A percentile compares a stretch with the other conserved stretches of the same genome.
These are phyloP conservation scores for Ptychoptera albimana DNA, from an alignment of 2,888 invertebrate species.

Conservation along the genomic window DNA sequence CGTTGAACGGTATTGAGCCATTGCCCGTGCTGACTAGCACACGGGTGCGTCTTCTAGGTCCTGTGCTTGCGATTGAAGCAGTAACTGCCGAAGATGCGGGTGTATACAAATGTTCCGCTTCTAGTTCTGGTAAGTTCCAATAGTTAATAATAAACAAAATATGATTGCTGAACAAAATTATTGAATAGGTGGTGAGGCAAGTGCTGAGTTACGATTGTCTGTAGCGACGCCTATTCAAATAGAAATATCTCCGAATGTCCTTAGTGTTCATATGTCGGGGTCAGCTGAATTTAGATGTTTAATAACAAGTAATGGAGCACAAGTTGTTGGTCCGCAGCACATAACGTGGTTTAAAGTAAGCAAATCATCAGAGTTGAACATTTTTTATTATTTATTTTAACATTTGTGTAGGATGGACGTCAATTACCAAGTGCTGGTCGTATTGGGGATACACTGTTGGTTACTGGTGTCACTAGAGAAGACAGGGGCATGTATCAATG, in stretches of 20 bases:
- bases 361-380: neutral
- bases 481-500: conserved; percentile 67
- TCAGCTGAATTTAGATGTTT: conserved; percentile 55
- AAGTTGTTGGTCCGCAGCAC: conserved; percentile 37
- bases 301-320: conserved; percentile 38
- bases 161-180: neutral
- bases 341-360: conserved; percentile 43
- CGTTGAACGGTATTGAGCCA: conserved; percentile 46
- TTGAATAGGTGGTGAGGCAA: conserved; percentile 40
- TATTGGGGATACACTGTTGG: conserved; percentile 43
- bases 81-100: conserved; percentile 54
- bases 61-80: conserved; percentile 52
- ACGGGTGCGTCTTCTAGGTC: conserved; percentile 46
- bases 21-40: conserved; percentile 46
- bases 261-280: conserved; percentile 59
- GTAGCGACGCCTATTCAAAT: conserved; percentile 51
- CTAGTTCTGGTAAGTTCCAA: conserved; percentile 35
- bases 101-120: conserved; percentile 48
- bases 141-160: neutral
- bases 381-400: neutral
- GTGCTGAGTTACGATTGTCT: conserved; percentile 46
- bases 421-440: conserved; percentile 49
- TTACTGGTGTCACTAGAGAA: conserved; percentile 50
- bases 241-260: conserved; percentile 44
- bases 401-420: conserved; percentile 33